Evolutionary conservation across 2,113 vertebrate genomes (phyloP).

Genomic region (Sturnus vulgaris): DNA sequence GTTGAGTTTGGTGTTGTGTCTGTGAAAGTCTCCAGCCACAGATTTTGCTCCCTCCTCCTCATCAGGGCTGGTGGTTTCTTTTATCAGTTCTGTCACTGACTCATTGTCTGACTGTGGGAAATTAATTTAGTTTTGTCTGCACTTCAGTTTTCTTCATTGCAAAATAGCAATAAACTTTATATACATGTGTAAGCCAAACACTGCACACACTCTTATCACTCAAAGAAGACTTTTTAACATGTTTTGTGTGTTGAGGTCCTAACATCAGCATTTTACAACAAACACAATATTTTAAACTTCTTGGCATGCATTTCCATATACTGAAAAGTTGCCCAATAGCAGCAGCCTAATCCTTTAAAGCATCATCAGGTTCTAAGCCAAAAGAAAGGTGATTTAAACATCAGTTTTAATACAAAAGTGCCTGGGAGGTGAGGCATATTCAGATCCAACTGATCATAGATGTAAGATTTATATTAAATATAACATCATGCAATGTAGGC

Average conservation of each 20-base stretch:
- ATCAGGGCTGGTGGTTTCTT: background rate
- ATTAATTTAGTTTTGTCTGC: background rate
- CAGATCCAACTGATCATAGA: background rate
- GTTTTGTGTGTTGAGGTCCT: background rate
- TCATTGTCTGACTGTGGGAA: conserved; percentile 1
- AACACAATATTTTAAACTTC: background rate
- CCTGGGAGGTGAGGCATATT: background rate
- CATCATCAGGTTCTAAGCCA: background rate
- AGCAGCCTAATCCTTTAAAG: background rate
- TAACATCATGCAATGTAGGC: rapidly evolving
- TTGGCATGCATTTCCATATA: background rate
- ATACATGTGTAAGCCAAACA: background rate
- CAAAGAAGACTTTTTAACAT: background rate
- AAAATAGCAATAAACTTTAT: background rate
- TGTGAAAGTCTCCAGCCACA: background rate
- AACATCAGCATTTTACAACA: background rate
- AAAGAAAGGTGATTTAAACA: background rate
- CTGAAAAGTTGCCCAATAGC: background rate
- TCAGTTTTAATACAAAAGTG: background rate
- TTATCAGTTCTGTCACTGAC: conserved; percentile 20
- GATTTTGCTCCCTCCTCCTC: background rate
- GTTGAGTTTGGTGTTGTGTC: background rate
- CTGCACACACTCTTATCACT: background rate
- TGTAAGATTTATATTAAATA: background rate
- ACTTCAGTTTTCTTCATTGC: background rate